Evolutionary conservation across 53 echinoderm and acorn worm species (phyloP), one percentile per base, ranked within the genome.

Genomic region (Apostichopus leukothele): DNA sequence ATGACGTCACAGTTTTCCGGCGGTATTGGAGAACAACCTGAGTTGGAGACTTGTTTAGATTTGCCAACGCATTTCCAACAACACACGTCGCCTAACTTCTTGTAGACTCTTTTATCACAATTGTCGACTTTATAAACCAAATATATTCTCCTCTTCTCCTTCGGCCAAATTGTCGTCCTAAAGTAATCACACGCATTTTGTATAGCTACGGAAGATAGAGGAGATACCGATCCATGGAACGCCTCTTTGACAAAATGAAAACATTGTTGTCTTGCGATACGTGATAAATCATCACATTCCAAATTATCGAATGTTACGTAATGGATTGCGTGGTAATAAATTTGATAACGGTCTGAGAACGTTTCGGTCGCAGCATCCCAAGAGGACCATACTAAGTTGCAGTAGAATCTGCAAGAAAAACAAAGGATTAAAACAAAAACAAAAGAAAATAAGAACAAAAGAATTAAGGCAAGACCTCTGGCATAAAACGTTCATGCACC

Each of bases 1-100:
- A 85, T 85, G 85, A 85, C 85, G 85, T 85, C 85, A 85, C 85
- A 85, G 50, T 85, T 50, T 9, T 67, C 67, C 9, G 85, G 85
- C 0, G 85, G 85, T 39, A 59, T 85, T 50, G 19, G 19, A 39
- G 50, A 50, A 66, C 85, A 85, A 23, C 11, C 50, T 25, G 66
- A 26, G 50, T 85, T 85, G 50, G 51, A 12, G 14, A 27, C 14
- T 6, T 16, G 50, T 3, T 23, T 21, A 7, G 22, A 5, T 16
- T 85, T 85, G 1, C 27, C 85, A 18, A 85, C 85, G 27, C 87
- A 87, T 55, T 75, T 74, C 87, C 87, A 87, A 53, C 87, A 87
- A 53, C 87, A 87, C 53, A 87, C 87, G 9, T 87, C 87, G 16
- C 87, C 87, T 23, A 87, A 73, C 10, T 52, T 53, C 75, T 52